Evolutionary conservation across 2,113 vertebrate genomes (phyloP).

Genomic region (Tapirus terrestris): DNA sequence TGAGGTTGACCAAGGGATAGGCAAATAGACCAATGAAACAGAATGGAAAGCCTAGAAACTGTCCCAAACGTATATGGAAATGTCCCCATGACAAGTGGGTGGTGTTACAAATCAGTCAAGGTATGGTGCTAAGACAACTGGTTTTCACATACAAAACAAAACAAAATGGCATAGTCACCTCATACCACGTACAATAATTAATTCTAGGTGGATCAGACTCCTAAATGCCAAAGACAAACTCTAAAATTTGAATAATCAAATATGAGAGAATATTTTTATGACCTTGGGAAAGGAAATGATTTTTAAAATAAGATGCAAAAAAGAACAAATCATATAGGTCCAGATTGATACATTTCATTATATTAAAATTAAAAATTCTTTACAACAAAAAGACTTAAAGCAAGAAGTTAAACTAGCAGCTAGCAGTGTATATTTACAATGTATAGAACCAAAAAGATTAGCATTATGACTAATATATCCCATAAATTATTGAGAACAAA

Average conservation of each 20-base stretch:
- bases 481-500: not conserved
- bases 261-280: not conserved
- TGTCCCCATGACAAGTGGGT: not conserved
- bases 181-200: not conserved
- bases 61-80: not conserved
- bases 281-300: not conserved
- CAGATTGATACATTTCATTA: not conserved
- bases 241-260: not conserved
- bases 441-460: not conserved
- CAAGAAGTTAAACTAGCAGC: not conserved
- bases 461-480: not conserved
- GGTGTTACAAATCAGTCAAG: not conserved
- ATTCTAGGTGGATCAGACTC: not conserved
- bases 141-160: not conserved
- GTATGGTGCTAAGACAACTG: not conserved
- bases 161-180: not conserved
- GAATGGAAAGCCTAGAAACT: not conserved
- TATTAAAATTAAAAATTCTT: conserved; percentile 23
- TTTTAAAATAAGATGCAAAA: conserved; percentile 4
- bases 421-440: not conserved
- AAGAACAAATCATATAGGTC: not conserved
- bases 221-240: not conserved
- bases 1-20: not conserved
- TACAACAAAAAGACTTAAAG: not conserved
- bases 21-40: too few relatives aligned